phyloP scores from a whole-genome alignment of 2,797 vertebrate species.

The Leucoraja ocellata region DNA sequence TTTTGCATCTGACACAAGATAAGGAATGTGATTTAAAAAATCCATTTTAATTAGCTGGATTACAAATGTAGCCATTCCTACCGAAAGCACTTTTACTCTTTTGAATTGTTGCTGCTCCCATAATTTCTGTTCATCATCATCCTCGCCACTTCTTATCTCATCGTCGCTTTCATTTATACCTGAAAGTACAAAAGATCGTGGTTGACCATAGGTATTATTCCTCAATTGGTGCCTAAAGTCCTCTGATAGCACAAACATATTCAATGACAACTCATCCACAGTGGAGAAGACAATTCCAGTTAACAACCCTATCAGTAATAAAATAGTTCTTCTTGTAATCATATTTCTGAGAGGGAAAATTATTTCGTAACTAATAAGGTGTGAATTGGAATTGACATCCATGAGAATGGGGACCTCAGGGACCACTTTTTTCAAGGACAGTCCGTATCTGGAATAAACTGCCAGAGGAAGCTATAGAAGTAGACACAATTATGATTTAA shows the following conservation, averaged over 20 bases:
- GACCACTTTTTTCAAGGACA: no score
- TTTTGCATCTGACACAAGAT: background rate
- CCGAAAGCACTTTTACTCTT: slow-evolving; percentile 68
- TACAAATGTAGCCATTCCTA: slow-evolving; percentile 42
- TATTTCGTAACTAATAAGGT: no score
- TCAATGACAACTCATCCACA: background rate
- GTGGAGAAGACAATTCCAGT: background rate
- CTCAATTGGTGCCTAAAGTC: background rate
- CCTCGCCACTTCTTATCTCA: slow-evolving; percentile 56
- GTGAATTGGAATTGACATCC: no score
- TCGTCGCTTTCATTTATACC: slow-evolving; percentile 54
- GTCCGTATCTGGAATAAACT: no score
- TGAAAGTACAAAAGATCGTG: slow-evolving; percentile 41
- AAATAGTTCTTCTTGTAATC: no score
- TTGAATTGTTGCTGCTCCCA: slow-evolving; percentile 94
- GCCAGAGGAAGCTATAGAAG: no score
- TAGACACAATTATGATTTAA: no score
- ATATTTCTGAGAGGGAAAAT: background rate
- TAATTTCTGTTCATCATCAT: slow-evolving; percentile 63
- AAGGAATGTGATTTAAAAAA: background rate
- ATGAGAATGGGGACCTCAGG: no score
- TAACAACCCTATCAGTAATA: background rate
- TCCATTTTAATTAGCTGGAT: slow-evolving; percentile 47
- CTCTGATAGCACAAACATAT: background rate
- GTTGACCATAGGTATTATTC: background rate